phyloP scores from a whole-genome alignment of 1,140 invertebrate species.

The Nymphalis io region DNA sequence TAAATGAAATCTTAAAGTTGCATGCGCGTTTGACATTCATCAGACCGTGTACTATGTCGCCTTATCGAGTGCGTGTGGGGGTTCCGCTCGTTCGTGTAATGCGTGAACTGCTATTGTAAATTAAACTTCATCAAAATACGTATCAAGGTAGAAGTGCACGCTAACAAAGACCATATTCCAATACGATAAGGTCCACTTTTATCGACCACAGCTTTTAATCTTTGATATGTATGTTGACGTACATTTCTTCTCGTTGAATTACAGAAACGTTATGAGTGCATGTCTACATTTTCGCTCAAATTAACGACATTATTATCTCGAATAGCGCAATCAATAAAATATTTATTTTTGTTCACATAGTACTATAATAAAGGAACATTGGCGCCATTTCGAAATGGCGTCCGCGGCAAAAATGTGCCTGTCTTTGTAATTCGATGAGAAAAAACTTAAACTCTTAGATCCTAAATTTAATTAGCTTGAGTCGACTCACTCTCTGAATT shows the following conservation, averaged over 20 bases:
- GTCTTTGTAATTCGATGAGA: conserved; percentile 37
- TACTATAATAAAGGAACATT: not conserved
- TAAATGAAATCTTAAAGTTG: conserved; percentile 4
- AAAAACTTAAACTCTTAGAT: conserved; percentile 31
- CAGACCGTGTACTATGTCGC: conserved; percentile 16
- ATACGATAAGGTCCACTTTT: not conserved
- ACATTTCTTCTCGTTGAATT: conserved; percentile 33
- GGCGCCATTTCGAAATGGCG: not conserved
- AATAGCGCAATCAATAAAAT: not conserved
- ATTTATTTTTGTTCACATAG: not conserved
- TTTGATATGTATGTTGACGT: conserved; percentile 29
- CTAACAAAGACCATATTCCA: not conserved
- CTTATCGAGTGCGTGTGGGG: conserved; percentile 28
- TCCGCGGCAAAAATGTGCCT: not conserved
- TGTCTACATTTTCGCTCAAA: conserved; percentile 7
- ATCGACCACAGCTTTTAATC: conserved; percentile 1
- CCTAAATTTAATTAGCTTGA: conserved; percentile 44
- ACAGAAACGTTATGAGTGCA: not conserved
- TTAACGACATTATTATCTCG: not conserved
- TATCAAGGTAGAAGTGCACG: conserved; percentile 12
- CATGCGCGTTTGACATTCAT: not conserved
- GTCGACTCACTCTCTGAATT: conserved; percentile 45
- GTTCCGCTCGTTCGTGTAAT: conserved; percentile 9
- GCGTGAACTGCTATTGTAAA: not conserved
- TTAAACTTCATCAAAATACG: conserved; percentile 4